phyloP scores from a whole-genome alignment of 2,113 vertebrate species.

The Engraulis encrasicolus region DNA sequence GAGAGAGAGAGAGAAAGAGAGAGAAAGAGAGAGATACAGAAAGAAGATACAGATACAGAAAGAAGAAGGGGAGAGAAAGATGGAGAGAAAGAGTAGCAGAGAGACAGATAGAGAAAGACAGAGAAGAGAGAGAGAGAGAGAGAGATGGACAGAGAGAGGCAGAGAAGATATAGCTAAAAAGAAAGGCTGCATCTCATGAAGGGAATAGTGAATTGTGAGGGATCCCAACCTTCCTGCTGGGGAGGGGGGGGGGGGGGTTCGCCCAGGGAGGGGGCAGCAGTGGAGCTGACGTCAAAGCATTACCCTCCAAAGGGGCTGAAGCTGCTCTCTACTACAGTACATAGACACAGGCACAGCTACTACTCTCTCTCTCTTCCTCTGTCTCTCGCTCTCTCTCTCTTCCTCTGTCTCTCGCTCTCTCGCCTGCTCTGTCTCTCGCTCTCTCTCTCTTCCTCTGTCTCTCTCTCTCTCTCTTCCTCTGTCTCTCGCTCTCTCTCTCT shows the following conservation, averaged over 20 bases:
- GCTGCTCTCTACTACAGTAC: too few species aligned
- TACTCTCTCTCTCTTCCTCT: background rate
- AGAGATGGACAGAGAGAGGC: too few species aligned
- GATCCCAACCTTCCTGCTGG: background rate
- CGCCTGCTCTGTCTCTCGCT: background rate
- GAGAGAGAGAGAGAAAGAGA: background rate
- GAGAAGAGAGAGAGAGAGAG: too few species aligned
- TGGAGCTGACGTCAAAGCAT: slow-evolving; percentile 9
- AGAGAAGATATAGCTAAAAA: too few species aligned
- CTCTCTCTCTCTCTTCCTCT: too few species aligned
- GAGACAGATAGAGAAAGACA: background rate
- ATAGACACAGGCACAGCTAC: too few species aligned
- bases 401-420: background rate
- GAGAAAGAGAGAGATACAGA: background rate
- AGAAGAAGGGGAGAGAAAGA: background rate
- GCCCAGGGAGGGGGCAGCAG: background rate
- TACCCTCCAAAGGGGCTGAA: background rate
- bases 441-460: too few species aligned
- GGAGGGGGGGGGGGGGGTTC: background rate
- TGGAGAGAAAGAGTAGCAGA: background rate
- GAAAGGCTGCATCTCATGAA: background rate
- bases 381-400: background rate
- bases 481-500: too few species aligned
- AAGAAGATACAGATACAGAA: background rate
- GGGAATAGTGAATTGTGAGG: background rate